Evolutionary conservation across 1,140 invertebrate species (phyloP).

Genomic region (Orius laevigatus): DNA sequence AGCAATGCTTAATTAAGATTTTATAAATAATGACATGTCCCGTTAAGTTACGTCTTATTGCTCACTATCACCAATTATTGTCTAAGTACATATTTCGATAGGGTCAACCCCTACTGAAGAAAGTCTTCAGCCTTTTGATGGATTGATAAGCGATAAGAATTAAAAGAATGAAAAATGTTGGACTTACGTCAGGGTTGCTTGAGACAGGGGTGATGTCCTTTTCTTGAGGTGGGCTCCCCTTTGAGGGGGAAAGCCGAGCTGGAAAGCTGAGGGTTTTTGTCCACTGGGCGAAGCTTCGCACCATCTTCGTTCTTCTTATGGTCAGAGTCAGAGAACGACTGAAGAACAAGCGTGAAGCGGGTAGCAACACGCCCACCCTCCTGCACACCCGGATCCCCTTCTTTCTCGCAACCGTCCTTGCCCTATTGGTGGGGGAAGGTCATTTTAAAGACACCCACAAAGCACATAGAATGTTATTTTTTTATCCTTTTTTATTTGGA

Average conservation of each 20-base stretch:
- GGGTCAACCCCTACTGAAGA: too few species aligned
- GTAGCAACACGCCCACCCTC: background rate
- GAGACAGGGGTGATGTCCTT: slow-evolving; percentile 15
- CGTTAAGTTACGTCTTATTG: too few species aligned
- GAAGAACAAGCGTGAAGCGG: background rate
- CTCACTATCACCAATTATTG: too few species aligned
- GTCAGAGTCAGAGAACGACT: background rate
- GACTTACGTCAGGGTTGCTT: slow-evolving; percentile 20
- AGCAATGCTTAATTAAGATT: too few species aligned
- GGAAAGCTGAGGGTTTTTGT: slow-evolving; percentile 75
- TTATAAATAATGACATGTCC: background rate
- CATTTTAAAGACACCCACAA: too few species aligned
- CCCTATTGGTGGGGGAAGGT: background rate
- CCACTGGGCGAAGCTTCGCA: slow-evolving; percentile 68
- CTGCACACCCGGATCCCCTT: background rate
- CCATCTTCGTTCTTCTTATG: slow-evolving; percentile 34
- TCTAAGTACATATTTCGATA: too few species aligned
- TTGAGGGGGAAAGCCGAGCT: slow-evolving; percentile 55
- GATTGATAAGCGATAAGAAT: slow-evolving; percentile 1
- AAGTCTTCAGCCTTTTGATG: too few species aligned
- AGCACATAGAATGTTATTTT: too few species aligned
- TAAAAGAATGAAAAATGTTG: slow-evolving; percentile 1
- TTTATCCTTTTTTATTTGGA: too few species aligned
- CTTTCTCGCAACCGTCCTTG: background rate
- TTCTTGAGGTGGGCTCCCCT: slow-evolving; percentile 12